Evolutionary conservation across 1,140 invertebrate genomes (phyloP), one percentile per base, ranked within the genome.

Genomic region (Drosophila simulans): DNA sequence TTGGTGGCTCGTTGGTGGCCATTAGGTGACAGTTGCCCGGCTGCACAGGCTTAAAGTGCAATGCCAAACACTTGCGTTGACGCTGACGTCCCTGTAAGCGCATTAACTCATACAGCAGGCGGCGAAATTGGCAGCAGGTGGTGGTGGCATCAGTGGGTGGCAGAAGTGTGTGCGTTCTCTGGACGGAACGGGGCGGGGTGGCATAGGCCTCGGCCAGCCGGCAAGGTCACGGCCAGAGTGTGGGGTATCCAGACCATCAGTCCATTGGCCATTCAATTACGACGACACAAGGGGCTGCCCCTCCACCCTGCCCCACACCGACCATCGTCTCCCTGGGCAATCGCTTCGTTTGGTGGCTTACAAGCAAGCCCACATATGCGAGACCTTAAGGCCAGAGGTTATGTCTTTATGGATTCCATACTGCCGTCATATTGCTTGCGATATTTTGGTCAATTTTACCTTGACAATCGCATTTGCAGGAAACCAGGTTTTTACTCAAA

Each of bases 61-160:
- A 88, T 88, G 78, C 66, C 79, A 83, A 79, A 82, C 83, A 86
- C 83, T 88, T 88, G 63, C 83, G 72, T 75, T 74, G 58, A 63
- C 71, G 72, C 53, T 35, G 60, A 53, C 56, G 73, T 69, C 58
- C 59, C 66, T 77, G 65, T 86, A 86, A 86, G 83, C 83, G 83
- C 68, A 86, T 86, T 85, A 86, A 80, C 78, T 64, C 70, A 60
- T 72, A 72, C 66, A 40, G 60, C 63, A 45, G 55, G 20, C 55
- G 53, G 27, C 17, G 25, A 52, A 52, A 43, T 56, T 42, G 45
- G n/a, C 35, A 3, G 13, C 2, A 15, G 31, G 39, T 15, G 27
- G 39, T 13, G 62, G 39, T 7, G 51, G 17, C 25, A 40, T 4
- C 25, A 20, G 46, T n/a, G 59, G 27, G 25, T 12, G 48, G 8